These are phyloP conservation scores for Cordilura impudica DNA, from an alignment of 2,888 invertebrate species.

Conservation along the genomic window DNA sequence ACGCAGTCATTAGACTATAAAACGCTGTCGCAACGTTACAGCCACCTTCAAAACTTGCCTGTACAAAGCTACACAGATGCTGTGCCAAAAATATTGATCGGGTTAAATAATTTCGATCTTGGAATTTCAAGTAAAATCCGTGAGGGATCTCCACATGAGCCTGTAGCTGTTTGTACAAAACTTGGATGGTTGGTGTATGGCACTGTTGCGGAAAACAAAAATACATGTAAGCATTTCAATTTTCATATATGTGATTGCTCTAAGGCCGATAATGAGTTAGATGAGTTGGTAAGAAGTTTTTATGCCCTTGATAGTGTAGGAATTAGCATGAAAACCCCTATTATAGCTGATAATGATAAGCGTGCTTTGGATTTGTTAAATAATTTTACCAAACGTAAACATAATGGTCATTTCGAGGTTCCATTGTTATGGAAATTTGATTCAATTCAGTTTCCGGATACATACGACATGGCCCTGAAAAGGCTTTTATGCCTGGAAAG, in stretches of 20 bases:
- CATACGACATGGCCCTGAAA: too few relatives aligned
- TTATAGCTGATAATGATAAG: too few relatives aligned
- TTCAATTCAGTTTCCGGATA: too few relatives aligned
- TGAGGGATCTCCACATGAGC: constrained; percentile 2
- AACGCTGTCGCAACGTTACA: not conserved
- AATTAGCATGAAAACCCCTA: too few relatives aligned
- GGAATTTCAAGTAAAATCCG: not conserved
- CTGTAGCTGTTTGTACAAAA: not conserved
- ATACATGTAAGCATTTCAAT: constrained; percentile 14
- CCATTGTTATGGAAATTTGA: too few relatives aligned
- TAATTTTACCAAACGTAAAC: too few relatives aligned
- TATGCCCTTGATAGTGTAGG: too few relatives aligned
- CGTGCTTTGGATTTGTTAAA: too few relatives aligned
- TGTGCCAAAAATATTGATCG: constrained; percentile 18
- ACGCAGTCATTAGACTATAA: constrained; percentile 18
- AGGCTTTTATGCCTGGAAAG: too few relatives aligned
- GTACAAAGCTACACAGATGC: constrained; percentile 9
- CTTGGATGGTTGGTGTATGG: constrained; percentile 7
- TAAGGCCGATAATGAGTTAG: not conserved
- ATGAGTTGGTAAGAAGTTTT: constrained; percentile 6
- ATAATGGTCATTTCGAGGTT: too few relatives aligned
- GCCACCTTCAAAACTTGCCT: constrained; percentile 1
- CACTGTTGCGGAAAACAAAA: not conserved
- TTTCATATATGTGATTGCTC: constrained; percentile 29
- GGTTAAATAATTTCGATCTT: not conserved